Evolutionary conservation across 2,797 vertebrate species (phyloP), one percentile per base, ranked within the genome.

Genomic region (Paedocypris micromegethes): DNA sequence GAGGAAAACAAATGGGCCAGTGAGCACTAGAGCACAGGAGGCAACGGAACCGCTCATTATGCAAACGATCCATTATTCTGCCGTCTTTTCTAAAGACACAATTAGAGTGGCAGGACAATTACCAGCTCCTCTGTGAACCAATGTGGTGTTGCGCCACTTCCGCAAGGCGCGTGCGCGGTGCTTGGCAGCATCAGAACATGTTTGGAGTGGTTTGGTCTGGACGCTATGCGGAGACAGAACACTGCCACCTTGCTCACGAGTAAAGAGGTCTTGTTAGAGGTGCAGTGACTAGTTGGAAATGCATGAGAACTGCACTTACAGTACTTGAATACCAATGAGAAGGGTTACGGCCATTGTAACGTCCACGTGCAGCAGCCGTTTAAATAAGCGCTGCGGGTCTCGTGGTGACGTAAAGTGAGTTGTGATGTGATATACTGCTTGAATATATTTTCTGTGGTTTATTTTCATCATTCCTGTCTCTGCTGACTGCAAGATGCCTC

Each of bases 241-340:
- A 47, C 44, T 51, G 55, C 62, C 62, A 73, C 71, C 74, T 76
- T 69, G 50, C 56, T 53, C 42, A 50, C 68, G 60, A 52, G 65
- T 66, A 43, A 47, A 69, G 58, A 68, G 48, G 70, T 70, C 73
- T 70, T 79, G 71, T 72, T 73, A 72, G 64, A 50, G 66, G 57
- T 66, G 37, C 37, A 38, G 51, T 9, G 56, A 58, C 53, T 70
- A 50, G 6, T 59, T 49, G 54, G 48, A 66, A 63, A 72, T 69
- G 55, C 56, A 49, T 47, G 60, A 49, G 52, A 57, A 55, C 38
- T 50, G 69, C 60, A 66, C 69, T 56, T 23, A 7, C 7, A 63
- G 74, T 72, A 70, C 45, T 63, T 66, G 70, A 79, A 79, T 79
- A 79, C 72, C 74, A 76, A 76, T 79, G 66, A 74, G 75, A 72